phyloP scores from a whole-genome alignment of 2,888 invertebrate species.

The Pyrrhosoma nymphula region DNA sequence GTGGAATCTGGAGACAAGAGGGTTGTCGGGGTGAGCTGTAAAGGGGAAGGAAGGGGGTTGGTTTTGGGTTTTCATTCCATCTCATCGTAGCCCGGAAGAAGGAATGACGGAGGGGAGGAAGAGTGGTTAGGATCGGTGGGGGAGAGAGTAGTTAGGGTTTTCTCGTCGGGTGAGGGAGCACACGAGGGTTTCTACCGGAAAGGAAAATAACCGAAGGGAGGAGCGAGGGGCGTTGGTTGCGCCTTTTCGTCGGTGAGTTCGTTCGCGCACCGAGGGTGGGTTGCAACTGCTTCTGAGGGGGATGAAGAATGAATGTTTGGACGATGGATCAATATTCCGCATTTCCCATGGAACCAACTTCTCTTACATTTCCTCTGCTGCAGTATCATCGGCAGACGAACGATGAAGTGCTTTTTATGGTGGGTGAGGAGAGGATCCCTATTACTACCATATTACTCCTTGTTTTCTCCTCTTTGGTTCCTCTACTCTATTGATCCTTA shows the following conservation, averaged over 20 bases:
- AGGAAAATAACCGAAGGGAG: background rate
- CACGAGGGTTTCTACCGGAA: background rate
- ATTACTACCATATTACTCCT: too few relatives aligned
- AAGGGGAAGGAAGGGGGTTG: too few relatives aligned
- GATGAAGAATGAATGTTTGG: background rate
- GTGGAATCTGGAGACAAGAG: background rate
- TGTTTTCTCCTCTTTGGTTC: too few relatives aligned
- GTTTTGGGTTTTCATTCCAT: constrained; percentile 33
- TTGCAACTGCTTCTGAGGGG: background rate
- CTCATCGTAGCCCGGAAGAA: constrained; percentile 44
- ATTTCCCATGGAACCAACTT: too few relatives aligned
- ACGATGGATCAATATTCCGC: background rate
- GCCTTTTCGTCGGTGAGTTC: background rate
- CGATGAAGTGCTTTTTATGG: too few relatives aligned
- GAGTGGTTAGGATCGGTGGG: background rate
- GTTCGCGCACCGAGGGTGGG: background rate
- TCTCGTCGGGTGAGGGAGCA: background rate
- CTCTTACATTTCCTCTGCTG: too few relatives aligned
- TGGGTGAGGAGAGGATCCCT: too few relatives aligned
- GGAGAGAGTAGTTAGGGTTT: background rate
- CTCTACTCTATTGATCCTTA: too few relatives aligned
- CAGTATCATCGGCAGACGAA: too few relatives aligned
- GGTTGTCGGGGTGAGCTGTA: background rate
- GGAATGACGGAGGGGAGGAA: too few relatives aligned
- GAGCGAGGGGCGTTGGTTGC: background rate